Conservation (phyloP, 2,797 vertebrate genomes). For the Morus bassanus region DNA sequence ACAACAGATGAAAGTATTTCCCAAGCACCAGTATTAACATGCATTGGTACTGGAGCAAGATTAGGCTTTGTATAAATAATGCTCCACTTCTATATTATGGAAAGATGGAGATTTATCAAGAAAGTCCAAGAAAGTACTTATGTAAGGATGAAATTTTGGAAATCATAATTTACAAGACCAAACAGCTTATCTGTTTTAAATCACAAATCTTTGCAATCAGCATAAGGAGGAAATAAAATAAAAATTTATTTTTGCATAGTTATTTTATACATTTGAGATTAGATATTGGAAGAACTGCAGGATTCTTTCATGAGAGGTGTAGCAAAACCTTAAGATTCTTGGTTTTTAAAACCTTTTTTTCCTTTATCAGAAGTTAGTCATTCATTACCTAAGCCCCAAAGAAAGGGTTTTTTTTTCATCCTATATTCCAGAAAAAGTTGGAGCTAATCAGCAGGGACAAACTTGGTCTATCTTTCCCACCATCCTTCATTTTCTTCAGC, state of each 20-base stretch:
- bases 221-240: not conserved
- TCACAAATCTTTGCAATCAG: not conserved
- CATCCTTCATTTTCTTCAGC: not conserved
- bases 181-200: not conserved
- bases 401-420: not conserved
- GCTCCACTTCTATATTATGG: fast-evolving
- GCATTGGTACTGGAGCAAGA: not conserved
- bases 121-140: not conserved
- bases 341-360: not conserved
- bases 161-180: not conserved
- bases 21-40: not conserved
- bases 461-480: not conserved
- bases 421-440: not conserved
- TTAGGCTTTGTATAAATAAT: not conserved
- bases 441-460: not conserved
- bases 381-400: not conserved
- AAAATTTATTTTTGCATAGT: not conserved
- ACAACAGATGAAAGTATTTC: not conserved
- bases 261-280: not conserved
- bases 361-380: not conserved
- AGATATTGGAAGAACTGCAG: not conserved
- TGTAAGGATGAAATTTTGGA: fast-evolving
- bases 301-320: not conserved
- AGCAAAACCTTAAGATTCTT: not conserved
- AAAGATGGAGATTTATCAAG: not conserved